These are phyloP conservation scores for Oostethus manadensis DNA, from an alignment of 2,113 vertebrate genomes.

Conservation along the genomic window DNA sequence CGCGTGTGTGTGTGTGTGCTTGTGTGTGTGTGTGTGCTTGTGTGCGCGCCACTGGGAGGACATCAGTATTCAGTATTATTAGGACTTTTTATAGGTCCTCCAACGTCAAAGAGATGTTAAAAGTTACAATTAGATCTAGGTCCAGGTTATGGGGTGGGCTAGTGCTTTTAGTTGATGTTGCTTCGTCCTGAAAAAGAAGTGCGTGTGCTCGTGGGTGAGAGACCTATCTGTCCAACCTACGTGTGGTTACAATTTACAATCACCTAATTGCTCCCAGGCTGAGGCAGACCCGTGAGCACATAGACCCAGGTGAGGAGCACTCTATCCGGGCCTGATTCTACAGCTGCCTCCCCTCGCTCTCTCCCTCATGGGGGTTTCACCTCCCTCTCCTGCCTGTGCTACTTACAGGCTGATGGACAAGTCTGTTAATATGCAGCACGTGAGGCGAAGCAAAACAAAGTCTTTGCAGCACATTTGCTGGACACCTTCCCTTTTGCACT, in stretches of 20 bases:
- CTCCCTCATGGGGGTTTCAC: constrained; percentile 43
- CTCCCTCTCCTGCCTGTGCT: constrained; percentile 43
- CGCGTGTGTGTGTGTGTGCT: constrained; percentile 9
- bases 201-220: not conserved
- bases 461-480: constrained; percentile 22
- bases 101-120: not conserved
- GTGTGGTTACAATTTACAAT: constrained; percentile 91
- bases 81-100: not conserved
- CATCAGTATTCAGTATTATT: constrained; percentile 1
- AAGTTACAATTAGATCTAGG: not conserved
- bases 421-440: constrained; percentile 47
- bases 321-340: constrained; percentile 52
- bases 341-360: constrained; percentile 20
- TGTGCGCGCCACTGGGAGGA: not conserved
- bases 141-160: not conserved
- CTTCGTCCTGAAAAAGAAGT: not conserved
- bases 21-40: not conserved
- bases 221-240: constrained; percentile 66
- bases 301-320: constrained; percentile 48
- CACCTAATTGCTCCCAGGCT: constrained; percentile 86
- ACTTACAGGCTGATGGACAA: constrained; percentile 57
- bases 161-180: not conserved
- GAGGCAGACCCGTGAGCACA: constrained; percentile 38
- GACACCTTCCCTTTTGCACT: not conserved
- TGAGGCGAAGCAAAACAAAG: constrained; percentile 29